These are phyloP conservation scores for Aphidoletes aphidimyza DNA, from an alignment of 2,888 invertebrate genomes.

Conservation along the genomic window DNA sequence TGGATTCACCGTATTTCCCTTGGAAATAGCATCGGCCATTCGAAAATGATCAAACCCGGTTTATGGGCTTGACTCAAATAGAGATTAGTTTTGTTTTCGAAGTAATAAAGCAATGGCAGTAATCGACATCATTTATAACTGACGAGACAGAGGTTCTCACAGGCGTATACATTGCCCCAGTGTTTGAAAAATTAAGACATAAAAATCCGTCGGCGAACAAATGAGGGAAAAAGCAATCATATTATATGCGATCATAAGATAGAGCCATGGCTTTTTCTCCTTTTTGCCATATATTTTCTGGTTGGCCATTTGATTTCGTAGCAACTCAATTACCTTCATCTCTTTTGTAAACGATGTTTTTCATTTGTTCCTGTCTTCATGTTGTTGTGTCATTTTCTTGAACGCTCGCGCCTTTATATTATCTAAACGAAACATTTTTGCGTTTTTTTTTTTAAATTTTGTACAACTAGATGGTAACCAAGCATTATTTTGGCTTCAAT, in stretches of 20 bases:
- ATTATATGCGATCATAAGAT: conserved; percentile 42
- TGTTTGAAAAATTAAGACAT: conserved; percentile 52
- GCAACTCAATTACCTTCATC: conserved; percentile 31
- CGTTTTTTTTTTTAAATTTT: neutral
- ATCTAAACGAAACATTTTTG: neutral
- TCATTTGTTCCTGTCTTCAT: neutral
- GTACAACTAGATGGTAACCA: neutral
- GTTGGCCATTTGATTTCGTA: neutral
- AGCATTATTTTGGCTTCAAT: neutral
- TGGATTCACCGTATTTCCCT: neutral
- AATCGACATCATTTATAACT: conserved; percentile 47
- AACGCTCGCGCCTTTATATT: conserved; percentile 26
- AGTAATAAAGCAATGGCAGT: conserved; percentile 38
- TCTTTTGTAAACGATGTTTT: neutral
- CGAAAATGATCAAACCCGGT: neutral
- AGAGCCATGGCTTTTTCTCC: neutral
- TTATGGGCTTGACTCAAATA: conserved; percentile 35
- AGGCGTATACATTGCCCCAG: neutral
- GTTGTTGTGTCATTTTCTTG: conserved; percentile 20
- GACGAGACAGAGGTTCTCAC: neutral
- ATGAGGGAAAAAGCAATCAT: conserved; percentile 32
- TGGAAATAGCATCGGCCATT: neutral
- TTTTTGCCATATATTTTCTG: conserved; percentile 5
- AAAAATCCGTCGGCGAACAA: conserved; percentile 46
- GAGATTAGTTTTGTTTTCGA: conserved; percentile 31